phyloP scores from a whole-genome alignment of 2,888 invertebrate genomes.

The Stenotaenia linearis region DNA sequence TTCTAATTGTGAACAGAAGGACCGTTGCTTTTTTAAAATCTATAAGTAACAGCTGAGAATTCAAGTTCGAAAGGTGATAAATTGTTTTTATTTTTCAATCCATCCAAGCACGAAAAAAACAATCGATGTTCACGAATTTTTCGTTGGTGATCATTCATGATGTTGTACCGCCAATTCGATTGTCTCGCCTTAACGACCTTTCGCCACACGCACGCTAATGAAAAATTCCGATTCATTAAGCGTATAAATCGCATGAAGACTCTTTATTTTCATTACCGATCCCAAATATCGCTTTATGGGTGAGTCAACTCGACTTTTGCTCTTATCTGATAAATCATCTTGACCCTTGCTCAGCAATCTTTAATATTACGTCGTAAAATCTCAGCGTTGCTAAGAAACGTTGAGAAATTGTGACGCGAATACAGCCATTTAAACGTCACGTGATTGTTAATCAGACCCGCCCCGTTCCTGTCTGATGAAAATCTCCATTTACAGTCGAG shows the following conservation, averaged over 20 bases:
- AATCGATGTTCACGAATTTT: not conserved
- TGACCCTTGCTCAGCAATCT: not conserved
- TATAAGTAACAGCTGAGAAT: too few relatives aligned
- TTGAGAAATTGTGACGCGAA: not conserved
- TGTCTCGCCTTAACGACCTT: not conserved
- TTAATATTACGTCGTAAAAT: not conserved
- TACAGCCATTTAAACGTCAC: not conserved
- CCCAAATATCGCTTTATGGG: too few relatives aligned
- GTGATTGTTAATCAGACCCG: not conserved
- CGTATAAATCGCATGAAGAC: not conserved
- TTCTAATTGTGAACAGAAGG: not conserved
- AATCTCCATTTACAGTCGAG: not conserved
- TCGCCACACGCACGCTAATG: not conserved
- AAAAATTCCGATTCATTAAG: not conserved
- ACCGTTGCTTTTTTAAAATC: not conserved
- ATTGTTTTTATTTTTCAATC: not conserved
- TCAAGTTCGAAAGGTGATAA: not conserved
- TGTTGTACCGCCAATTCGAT: not conserved
- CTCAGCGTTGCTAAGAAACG: not conserved
- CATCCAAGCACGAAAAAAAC: not conserved
- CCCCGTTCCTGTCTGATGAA: not conserved
- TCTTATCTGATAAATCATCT: not conserved
- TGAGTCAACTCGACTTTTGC: not conserved
- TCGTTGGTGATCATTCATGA: not conserved
- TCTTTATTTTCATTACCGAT: not conserved